phyloP scores from a whole-genome alignment of 2,888 invertebrate genomes.

The Drosophila borealis region DNA sequence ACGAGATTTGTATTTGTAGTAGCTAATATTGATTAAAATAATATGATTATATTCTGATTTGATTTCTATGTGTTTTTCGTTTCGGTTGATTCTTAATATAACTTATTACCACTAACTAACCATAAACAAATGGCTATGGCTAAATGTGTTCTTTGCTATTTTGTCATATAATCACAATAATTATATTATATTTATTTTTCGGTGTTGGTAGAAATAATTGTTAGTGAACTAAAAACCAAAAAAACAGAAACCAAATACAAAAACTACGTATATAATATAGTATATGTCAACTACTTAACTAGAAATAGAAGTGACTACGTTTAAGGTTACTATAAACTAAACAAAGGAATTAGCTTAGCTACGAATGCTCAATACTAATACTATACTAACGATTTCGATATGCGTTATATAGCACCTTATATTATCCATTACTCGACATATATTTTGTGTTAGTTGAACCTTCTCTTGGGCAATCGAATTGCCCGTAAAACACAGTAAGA shows the following conservation, averaged over 20 bases:
- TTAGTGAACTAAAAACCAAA: slow-evolving; percentile 40
- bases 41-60: slow-evolving; percentile 34
- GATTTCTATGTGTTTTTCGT: slow-evolving; percentile 44
- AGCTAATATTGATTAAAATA: slow-evolving; percentile 54
- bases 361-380: slow-evolving; percentile 35
- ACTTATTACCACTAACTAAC: slow-evolving; percentile 50
- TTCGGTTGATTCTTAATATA: slow-evolving; percentile 42
- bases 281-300: slow-evolving; percentile 39
- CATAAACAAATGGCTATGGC: slow-evolving; percentile 54
- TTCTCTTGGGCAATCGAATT: slow-evolving; percentile 73
- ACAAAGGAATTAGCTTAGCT: slow-evolving; percentile 39
- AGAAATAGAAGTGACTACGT: slow-evolving; percentile 40
- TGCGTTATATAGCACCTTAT: slow-evolving; percentile 21
- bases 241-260: slow-evolving; percentile 23
- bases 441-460: slow-evolving; percentile 49
- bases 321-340: slow-evolving; percentile 29
- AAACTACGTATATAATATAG: slow-evolving; percentile 40
- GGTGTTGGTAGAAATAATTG: slow-evolving; percentile 79
- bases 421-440: slow-evolving; percentile 21
- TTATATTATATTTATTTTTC: slow-evolving; percentile 69
- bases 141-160: slow-evolving; percentile 79
- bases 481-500: slow-evolving; percentile 81
- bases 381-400: slow-evolving; percentile 29
- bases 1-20: slow-evolving; percentile 52
- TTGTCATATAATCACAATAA: slow-evolving; percentile 73